These are phyloP conservation scores for Eupithecia insigniata DNA, from an alignment of 2,888 invertebrate species.

Conservation along the genomic window DNA sequence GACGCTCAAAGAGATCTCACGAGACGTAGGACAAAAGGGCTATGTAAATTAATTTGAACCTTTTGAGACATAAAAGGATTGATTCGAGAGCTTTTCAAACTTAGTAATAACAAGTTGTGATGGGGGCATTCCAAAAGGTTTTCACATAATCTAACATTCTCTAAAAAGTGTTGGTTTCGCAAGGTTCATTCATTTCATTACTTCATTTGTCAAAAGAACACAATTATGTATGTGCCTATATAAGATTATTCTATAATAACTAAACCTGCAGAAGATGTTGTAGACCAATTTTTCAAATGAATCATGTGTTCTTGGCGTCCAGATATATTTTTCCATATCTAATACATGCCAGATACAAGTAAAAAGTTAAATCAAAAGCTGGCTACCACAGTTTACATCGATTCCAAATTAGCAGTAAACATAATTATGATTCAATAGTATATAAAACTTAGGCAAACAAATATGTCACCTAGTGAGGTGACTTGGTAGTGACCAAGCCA, in stretches of 20 bases:
- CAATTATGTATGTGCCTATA: too few relatives aligned
- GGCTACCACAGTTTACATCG: not conserved
- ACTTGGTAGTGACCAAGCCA: too few relatives aligned
- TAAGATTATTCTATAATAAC: too few relatives aligned
- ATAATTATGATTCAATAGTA: not conserved
- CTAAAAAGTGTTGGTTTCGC: not conserved
- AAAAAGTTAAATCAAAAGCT: not conserved
- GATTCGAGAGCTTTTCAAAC: slow-evolving; percentile 11
- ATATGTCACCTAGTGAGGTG: too few relatives aligned
- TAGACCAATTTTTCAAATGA: too few relatives aligned
- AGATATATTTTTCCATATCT: not conserved
- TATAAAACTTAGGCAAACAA: too few relatives aligned
- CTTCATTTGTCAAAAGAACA: not conserved
- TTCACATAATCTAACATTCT: not conserved
- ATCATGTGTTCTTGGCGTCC: not conserved
- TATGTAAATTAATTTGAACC: slow-evolving; percentile 78
- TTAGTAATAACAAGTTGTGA: slow-evolving; percentile 8
- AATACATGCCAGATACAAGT: not conserved
- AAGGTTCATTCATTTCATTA: too few relatives aligned
- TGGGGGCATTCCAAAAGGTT: not conserved
- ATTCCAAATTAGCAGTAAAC: not conserved
- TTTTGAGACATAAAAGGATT: slow-evolving; percentile 49
- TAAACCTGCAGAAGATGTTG: too few relatives aligned
- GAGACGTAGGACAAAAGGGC: slow-evolving; percentile 58
- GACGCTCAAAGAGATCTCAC: slow-evolving; percentile 56